Conservation (phyloP, 2,888 invertebrate genomes). For the Ennomos erosarius region DNA sequence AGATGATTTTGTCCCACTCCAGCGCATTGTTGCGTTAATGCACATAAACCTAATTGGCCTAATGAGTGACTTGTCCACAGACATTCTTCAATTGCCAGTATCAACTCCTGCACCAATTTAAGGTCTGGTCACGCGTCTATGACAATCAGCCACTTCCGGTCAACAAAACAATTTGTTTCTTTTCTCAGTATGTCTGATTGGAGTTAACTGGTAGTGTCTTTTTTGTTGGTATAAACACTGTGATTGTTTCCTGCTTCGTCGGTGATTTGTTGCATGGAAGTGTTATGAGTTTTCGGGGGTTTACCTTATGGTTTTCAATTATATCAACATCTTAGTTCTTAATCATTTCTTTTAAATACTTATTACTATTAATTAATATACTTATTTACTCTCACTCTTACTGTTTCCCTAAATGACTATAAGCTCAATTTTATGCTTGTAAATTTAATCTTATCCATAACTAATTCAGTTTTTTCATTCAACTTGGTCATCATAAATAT, state of each 20-base stretch:
- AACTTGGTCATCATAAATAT: too few species aligned
- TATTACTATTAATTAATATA: too few species aligned
- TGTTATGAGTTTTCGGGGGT: conserved; percentile 6
- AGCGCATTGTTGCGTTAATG: conserved; percentile 1
- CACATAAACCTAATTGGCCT: conserved; percentile 7
- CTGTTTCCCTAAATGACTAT: too few species aligned
- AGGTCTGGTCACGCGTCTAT: conserved; percentile 46
- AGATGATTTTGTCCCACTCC: conserved; percentile 8
- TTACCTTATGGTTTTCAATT: too few species aligned
- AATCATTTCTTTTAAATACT: too few species aligned
- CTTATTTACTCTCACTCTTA: too few species aligned
- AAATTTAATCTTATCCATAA: too few species aligned
- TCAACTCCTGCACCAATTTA: conserved; percentile 40
- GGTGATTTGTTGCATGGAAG: conserved; percentile 19
- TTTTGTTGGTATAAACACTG: conserved; percentile 39
- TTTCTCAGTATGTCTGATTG: conserved; percentile 33
- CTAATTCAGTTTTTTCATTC: too few species aligned
- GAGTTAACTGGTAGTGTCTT: conserved; percentile 37
- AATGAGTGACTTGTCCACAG: conserved; percentile 20
- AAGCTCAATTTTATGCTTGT: too few species aligned
- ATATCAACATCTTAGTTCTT: too few species aligned
- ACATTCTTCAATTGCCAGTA: conserved; percentile 41
- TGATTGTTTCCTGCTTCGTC: conserved; percentile 51
- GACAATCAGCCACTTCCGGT: conserved; percentile 50
- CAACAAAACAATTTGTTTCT: conserved; percentile 40